Conservation (phyloP, 2,113 vertebrate genomes). For the Isichthys henryi region DNA sequence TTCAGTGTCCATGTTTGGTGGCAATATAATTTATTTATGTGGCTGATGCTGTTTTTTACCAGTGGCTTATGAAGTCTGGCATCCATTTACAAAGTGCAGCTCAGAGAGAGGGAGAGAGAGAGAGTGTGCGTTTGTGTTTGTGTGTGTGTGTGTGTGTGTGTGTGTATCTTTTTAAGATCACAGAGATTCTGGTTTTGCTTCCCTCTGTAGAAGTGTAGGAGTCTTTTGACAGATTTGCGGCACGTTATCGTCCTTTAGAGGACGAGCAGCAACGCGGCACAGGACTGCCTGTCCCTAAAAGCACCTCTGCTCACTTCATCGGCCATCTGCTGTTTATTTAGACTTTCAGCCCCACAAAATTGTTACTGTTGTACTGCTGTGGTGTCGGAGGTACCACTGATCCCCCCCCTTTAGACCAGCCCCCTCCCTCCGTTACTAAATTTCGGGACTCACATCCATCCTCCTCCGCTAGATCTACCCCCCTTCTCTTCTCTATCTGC, state of each 20-base stretch:
- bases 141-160: not conserved
- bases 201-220: not conserved
- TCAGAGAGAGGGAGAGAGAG: not conserved
- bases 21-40: slow-evolving; percentile 11
- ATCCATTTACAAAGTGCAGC: not conserved
- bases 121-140: not conserved
- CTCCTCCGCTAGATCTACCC: not conserved
- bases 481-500: not conserved
- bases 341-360: not conserved
- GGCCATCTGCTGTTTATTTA: slow-evolving; percentile 5
- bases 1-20: not conserved
- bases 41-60: slow-evolving; percentile 4
- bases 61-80: not conserved
- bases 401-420: not conserved
- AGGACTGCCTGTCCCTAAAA: not conserved
- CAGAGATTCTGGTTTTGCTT: not conserved
- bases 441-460: not conserved
- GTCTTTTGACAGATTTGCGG: slow-evolving; percentile 1
- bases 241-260: not conserved
- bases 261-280: not conserved
- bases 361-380: not conserved
- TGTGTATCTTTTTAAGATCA: not conserved
- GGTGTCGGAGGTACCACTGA: not conserved
- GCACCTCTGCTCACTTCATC: not conserved
- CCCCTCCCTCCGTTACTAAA: not conserved